Evolutionary conservation across 2,888 invertebrate genomes (phyloP).

Genomic region (Drosophila cognata): DNA sequence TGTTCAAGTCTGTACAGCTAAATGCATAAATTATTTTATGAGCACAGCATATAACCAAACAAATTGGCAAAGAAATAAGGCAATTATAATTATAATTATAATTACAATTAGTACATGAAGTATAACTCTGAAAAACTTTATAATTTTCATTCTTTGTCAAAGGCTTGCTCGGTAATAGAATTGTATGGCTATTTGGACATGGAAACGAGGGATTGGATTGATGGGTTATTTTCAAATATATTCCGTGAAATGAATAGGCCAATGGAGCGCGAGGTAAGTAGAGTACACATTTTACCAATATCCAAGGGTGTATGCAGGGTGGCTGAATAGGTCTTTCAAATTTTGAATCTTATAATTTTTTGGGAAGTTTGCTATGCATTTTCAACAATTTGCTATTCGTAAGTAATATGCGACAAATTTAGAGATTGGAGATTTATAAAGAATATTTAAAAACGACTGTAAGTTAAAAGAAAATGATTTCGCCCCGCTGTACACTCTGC

Average conservation of each 20-base stretch:
- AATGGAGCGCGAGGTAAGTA: constrained; percentile 84
- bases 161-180: constrained; percentile 95
- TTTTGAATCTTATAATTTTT: not conserved
- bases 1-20: not conserved
- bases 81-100: not conserved
- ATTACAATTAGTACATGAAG: not conserved
- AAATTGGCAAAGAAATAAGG: not conserved
- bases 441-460: not conserved
- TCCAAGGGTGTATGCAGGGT: not conserved
- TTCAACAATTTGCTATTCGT: not conserved
- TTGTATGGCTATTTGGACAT: constrained; percentile 95
- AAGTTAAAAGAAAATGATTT: not conserved
- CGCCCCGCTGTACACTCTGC: not conserved
- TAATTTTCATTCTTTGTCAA: constrained; percentile 4
- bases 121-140: not conserved
- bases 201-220: constrained; percentile 95
- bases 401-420: not conserved
- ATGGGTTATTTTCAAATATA: constrained; percentile 95
- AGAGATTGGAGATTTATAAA: not conserved
- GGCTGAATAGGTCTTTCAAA: not conserved
- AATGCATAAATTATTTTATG: not conserved
- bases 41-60: not conserved
- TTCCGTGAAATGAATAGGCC: constrained; percentile 96
- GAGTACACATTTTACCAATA: constrained; percentile 12
- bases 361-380: not conserved